Conservation (phyloP, 2,113 vertebrate genomes). For the Oryzias melastigma region DNA sequence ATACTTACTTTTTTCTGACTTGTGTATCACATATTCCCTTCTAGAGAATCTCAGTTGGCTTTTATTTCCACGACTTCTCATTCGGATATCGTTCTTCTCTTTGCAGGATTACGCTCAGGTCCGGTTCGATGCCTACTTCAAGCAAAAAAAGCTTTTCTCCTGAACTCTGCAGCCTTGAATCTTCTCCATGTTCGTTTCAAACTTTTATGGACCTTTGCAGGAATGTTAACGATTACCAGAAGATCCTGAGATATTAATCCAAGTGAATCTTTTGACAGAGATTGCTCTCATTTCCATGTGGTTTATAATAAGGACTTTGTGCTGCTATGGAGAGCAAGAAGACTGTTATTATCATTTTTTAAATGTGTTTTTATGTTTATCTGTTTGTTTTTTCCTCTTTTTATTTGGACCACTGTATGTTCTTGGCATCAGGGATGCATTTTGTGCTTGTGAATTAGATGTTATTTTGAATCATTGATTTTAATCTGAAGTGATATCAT, state of each 20-base stretch:
- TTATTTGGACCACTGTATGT: constrained; percentile 26
- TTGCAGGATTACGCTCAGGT: constrained; percentile 86
- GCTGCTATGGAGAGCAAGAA: not conserved
- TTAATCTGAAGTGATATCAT: not conserved
- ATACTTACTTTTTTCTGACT: no score
- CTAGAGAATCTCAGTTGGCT: not conserved
- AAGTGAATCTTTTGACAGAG: no score
- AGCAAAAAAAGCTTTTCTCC: constrained; percentile 74
- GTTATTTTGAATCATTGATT: not conserved
- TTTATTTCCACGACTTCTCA: not conserved
- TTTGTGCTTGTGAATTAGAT: constrained; percentile 1
- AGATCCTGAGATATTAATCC: no score
- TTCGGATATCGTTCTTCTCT: constrained; percentile 10
- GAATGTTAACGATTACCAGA: no score
- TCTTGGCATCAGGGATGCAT: not conserved
- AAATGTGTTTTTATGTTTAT: not conserved
- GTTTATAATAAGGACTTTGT: not conserved
- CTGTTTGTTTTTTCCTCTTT: constrained; percentile 2
- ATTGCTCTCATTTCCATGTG: not conserved
- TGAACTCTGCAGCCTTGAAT: constrained; percentile 28
- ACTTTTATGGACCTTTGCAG: not conserved
- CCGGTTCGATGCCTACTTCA: constrained; percentile 87
- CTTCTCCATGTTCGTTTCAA: not conserved
- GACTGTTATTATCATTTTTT: not conserved
- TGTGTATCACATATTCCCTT: not conserved